Conservation (phyloP, 1,140 invertebrate genomes). For the Drosophila kanapiae region DNA sequence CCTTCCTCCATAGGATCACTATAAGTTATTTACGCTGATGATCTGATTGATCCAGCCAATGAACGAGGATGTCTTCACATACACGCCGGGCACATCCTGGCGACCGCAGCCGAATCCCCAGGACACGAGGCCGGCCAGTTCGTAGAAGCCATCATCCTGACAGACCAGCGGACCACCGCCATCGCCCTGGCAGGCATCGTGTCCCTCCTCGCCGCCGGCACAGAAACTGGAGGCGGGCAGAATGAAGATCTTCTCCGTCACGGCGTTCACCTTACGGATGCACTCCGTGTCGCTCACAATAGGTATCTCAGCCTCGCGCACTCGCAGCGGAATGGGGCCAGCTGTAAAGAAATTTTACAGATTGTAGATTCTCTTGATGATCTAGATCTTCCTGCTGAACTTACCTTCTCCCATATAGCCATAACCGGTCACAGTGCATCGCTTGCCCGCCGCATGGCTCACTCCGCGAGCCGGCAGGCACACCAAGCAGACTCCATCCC, state of each 20-base stretch:
- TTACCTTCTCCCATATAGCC: conserved; percentile 97
- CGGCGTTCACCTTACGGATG: conserved; percentile 95
- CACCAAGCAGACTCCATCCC: conserved; percentile 90
- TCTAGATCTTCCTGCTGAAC: neutral
- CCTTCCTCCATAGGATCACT: conserved; percentile 68
- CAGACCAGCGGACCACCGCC: conserved; percentile 96
- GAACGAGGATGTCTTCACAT: conserved; percentile 97
- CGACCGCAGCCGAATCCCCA: conserved; percentile 95
- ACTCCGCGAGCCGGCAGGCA: conserved; percentile 94
- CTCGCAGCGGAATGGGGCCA: conserved; percentile 94
- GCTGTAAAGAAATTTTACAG: conserved; percentile 86
- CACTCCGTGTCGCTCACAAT: conserved; percentile 97
- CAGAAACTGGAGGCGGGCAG: conserved; percentile 96
- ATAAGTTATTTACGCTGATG: conserved; percentile 96
- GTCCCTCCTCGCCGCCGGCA: conserved; percentile 95
- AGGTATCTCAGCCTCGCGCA: conserved; percentile 95
- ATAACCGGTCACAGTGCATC: conserved; percentile 96
- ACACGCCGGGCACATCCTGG: conserved; percentile 95
- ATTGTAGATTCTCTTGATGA: neutral
- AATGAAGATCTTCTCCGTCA: conserved; percentile 97
- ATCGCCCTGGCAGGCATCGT: conserved; percentile 97
- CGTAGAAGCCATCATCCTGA: conserved; percentile 96
- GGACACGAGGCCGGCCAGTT: conserved; percentile 95
- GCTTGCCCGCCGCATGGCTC: conserved; percentile 93
- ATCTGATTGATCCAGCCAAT: conserved; percentile 99